Conservation (phyloP, 2,113 vertebrate species). For the Eurypyga helias region DNA sequence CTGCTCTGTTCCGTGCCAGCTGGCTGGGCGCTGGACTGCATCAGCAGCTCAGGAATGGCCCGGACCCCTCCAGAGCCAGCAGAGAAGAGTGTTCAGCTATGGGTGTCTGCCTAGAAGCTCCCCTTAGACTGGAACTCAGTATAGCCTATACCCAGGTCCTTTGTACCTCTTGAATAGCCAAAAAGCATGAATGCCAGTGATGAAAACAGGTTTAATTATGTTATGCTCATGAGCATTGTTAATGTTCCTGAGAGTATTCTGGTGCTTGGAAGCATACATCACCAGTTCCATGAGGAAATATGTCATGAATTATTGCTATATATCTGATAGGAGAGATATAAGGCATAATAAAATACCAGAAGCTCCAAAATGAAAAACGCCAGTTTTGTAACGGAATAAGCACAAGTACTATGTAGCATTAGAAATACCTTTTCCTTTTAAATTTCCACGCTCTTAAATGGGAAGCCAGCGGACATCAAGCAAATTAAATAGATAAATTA, state of each 20-base stretch:
- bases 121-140: background rate
- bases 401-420: background rate
- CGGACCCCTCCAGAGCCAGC: background rate
- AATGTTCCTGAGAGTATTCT: background rate
- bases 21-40: fast-evolving
- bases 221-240: background rate
- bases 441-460: background rate
- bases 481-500: background rate
- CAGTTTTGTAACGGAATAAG: background rate
- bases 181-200: background rate
- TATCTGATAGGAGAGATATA: background rate
- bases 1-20: background rate
- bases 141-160: background rate
- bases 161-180: background rate
- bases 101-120: background rate
- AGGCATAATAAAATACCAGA: background rate
- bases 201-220: background rate
- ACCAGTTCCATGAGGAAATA: background rate
- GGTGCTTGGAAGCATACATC: background rate
- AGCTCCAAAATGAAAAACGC: background rate
- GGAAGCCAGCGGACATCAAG: background rate
- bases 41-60: background rate
- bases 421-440: background rate
- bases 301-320: background rate
- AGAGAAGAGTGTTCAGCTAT: background rate